A percentile compares a stretch with the other conserved stretches of the same genome.
phyloP scores from a whole-genome alignment of 2,888 invertebrate genomes.

The Eristalis intricaria region DNA sequence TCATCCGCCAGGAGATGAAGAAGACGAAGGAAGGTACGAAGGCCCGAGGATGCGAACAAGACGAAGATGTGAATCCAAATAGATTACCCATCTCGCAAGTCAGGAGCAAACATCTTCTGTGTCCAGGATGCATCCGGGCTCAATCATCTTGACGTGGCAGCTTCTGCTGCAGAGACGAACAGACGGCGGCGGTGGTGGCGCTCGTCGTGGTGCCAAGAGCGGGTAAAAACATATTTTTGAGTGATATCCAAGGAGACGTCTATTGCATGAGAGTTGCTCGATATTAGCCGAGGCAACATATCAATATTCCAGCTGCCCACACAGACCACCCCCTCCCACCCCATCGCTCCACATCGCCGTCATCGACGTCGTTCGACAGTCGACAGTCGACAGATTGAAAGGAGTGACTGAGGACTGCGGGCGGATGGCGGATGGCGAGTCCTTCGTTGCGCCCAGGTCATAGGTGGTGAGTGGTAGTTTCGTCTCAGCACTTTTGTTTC shows the following conservation, averaged over 20 bases:
- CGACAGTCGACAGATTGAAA: conserved; percentile 65
- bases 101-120: conserved; percentile 52
- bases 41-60: conserved; percentile 4
- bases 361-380: conserved; percentile 27
- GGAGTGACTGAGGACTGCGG: conserved; percentile 12
- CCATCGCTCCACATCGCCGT: not conserved
- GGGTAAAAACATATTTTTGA: conserved; percentile 67
- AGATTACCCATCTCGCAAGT: conserved; percentile 67
- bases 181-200: not conserved
- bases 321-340: not conserved
- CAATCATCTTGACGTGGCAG: conserved; percentile 41
- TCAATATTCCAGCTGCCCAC: conserved; percentile 47
- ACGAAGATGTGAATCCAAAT: conserved; percentile 66
- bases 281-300: conserved; percentile 69
- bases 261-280: conserved; percentile 65
- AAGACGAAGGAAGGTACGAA: not conserved
- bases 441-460: conserved; percentile 42
- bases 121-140: conserved; percentile 65
- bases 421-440: not conserved
- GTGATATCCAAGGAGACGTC: conserved; percentile 74
- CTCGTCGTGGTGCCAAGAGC: not conserved
- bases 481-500: conserved; percentile 45
- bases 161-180: not conserved
- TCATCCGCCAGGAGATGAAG: conserved; percentile 31
- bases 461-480: conserved; percentile 40